phyloP scores from a whole-genome alignment of 2,113 vertebrate genomes.

The Propithecus coquereli region DNA sequence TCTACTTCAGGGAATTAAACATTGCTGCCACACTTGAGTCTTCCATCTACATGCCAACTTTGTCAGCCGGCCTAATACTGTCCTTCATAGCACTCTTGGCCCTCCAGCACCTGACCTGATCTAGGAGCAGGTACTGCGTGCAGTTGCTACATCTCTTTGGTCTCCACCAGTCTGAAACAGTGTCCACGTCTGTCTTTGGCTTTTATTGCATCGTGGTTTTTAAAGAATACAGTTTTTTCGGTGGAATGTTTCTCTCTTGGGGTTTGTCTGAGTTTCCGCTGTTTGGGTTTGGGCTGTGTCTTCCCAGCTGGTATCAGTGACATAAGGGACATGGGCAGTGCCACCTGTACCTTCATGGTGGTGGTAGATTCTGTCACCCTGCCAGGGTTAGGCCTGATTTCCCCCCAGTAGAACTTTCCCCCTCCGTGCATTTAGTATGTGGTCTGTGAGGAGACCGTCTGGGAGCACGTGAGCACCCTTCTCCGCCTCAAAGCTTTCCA shows the following conservation, averaged over 20 bases:
- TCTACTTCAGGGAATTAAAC: neutral
- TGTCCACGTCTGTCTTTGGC: neutral
- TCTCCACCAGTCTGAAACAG: too few relatives aligned
- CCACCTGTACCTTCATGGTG: fast-evolving
- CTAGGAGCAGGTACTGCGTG: fast-evolving
- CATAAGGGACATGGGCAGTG: neutral
- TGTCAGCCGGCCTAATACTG: neutral
- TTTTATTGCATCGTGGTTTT: neutral
- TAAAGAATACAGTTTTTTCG: neutral
- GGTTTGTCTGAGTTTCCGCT: neutral
- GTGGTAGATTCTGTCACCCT: neutral
- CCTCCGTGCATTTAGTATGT: neutral
- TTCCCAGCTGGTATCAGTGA: neutral
- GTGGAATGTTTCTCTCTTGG: neutral
- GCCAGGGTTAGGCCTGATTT: fast-evolving
- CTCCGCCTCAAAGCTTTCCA: neutral
- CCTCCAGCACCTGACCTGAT: fast-evolving
- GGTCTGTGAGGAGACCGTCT: too few relatives aligned
- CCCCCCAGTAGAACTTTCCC: neutral
- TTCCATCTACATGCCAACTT: fast-evolving
- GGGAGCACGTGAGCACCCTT: fast-evolving
- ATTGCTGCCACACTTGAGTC: neutral
- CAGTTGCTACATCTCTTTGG: neutral
- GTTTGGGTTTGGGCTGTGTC: neutral
- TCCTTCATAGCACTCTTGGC: neutral